phyloP scores from a whole-genome alignment of 1,140 invertebrate species.

The Drosophila subpulchrella region DNA sequence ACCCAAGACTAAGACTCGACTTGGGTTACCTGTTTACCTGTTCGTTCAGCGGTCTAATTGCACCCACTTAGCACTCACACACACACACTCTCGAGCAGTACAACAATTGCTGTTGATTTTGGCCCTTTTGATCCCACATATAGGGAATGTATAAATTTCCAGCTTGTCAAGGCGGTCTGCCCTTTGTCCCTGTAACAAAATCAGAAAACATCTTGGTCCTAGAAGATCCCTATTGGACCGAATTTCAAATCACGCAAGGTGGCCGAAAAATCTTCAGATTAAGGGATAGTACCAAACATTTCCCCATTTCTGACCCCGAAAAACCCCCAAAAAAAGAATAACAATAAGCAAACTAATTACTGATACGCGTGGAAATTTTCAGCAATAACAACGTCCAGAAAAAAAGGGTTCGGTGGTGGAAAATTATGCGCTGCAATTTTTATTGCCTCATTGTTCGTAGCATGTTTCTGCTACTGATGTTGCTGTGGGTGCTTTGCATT shows the following conservation, averaged over 20 bases:
- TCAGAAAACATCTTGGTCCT: background rate
- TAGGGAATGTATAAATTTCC: conserved; percentile 57
- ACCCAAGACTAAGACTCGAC: conserved; percentile 8
- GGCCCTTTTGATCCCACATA: conserved; percentile 50
- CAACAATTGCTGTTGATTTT: conserved; percentile 77
- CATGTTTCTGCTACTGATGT: conserved; percentile 47
- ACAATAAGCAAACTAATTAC: conserved; percentile 80
- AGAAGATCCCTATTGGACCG: conserved; percentile 3
- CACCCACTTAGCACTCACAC: conserved; percentile 72
- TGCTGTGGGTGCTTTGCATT: conserved; percentile 66
- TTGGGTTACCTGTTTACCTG: conserved; percentile 49
- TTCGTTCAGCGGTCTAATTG: conserved; percentile 59
- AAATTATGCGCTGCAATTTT: conserved; percentile 83
- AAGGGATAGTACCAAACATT: conserved; percentile 14
- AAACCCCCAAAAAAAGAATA: conserved; percentile 20
- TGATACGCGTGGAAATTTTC: conserved; percentile 80
- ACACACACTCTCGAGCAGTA: conserved; percentile 12
- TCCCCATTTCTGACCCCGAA: conserved; percentile 4
- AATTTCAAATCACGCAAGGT: background rate
- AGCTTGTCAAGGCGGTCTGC: conserved; percentile 51
- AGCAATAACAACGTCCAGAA: conserved; percentile 22
- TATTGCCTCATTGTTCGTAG: conserved; percentile 79
- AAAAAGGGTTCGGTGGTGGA: conserved; percentile 64
- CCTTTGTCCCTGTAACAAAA: conserved; percentile 28
- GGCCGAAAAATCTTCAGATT: background rate